A percentile compares a stretch with the other conserved stretches of the same genome.
Evolutionary conservation across 2,113 vertebrate species (phyloP).

Genomic region (Lophius piscatorius): DNA sequence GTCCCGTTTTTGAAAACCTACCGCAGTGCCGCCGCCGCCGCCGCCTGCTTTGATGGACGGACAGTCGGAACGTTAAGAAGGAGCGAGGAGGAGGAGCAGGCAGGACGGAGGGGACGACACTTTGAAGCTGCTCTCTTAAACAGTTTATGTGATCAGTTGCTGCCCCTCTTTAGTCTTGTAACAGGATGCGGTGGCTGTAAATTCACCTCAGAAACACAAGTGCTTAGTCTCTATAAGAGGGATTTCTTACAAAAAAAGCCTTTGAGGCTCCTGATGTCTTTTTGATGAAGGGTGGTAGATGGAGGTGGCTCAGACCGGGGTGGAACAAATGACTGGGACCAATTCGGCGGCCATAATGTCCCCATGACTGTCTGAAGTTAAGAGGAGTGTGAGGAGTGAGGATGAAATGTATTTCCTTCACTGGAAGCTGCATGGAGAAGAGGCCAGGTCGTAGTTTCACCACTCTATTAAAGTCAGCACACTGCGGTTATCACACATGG

Average conservation of each 20-base stretch:
- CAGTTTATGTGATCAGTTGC: constrained; percentile 10
- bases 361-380: constrained; percentile 7
- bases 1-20: constrained; percentile 17
- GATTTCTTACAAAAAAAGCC: constrained; percentile 1
- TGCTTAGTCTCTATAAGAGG: constrained; percentile 15
- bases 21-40: constrained; percentile 38
- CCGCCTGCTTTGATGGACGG: constrained; percentile 34
- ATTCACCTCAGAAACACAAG: constrained; percentile 15
- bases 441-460: constrained; percentile 16
- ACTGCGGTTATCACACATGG: background rate
- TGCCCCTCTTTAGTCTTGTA: constrained; percentile 19
- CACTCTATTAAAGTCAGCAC: constrained; percentile 36
- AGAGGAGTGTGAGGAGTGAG: constrained; percentile 11
- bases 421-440: background rate
- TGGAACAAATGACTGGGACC: constrained; percentile 43
- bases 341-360: constrained; percentile 31
- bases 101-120: background rate
- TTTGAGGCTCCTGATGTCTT: constrained; percentile 7
- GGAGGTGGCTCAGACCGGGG: constrained; percentile 17
- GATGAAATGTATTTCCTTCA: constrained; percentile 16
- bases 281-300: constrained; percentile 30
- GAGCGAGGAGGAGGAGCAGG: background rate
- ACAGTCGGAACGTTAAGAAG: background rate
- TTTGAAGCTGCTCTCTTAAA: constrained; percentile 11
- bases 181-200: constrained; percentile 8